Conservation (phyloP, 1,140 invertebrate species). For the Teleogryllus occipitalis region DNA sequence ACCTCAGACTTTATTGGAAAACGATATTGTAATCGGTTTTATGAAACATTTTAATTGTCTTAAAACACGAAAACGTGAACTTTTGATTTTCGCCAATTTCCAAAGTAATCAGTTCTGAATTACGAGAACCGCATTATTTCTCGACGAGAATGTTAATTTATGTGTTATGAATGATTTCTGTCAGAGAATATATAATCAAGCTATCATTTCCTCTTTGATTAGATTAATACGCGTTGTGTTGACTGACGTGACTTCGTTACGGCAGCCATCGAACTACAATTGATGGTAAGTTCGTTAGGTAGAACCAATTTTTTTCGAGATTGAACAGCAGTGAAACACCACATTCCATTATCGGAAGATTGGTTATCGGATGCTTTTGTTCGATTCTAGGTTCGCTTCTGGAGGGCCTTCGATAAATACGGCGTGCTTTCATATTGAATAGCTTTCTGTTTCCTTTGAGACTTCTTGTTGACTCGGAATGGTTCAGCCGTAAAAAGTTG, state of each 20-base stretch:
- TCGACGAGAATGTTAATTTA: no score
- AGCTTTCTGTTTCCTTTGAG: neutral
- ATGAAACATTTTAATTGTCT: no score
- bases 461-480: no score
- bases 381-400: neutral
- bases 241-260: neutral
- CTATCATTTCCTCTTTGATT: neutral
- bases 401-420: neutral
- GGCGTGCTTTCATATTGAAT: neutral
- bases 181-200: neutral
- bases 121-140: no score
- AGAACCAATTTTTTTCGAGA: neutral
- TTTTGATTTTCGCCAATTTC: neutral
- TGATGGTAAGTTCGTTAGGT: neutral
- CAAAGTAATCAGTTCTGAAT: neutral
- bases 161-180: no score
- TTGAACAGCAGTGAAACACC: neutral
- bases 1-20: no score
- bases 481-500: no score
- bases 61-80: no score
- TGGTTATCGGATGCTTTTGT: neutral
- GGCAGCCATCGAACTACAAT: neutral
- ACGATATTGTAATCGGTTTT: no score
- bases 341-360: neutral
- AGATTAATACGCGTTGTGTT: neutral